Evolutionary conservation across 2,797 vertebrate genomes (phyloP), one percentile per base, ranked within the genome.

Genomic region (Sarcophilus harrisii): DNA sequence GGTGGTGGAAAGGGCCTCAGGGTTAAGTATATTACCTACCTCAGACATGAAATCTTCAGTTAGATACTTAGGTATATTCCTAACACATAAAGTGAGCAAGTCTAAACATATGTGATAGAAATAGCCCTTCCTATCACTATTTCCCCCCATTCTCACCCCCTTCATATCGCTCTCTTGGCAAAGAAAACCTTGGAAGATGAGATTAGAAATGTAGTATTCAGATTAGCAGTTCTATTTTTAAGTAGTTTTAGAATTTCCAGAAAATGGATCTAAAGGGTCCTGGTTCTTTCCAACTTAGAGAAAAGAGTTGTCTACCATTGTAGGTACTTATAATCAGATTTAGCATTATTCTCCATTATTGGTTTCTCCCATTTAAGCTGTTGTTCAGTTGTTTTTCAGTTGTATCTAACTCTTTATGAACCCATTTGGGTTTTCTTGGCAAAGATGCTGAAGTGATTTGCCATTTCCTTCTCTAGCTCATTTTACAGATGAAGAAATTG

Each of bases 1-100:
- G 92, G 97, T 95, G 90, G 92, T 95, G 14, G 11, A 29, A 60
- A 66, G 59, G 58, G 94, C 90, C 18, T 95, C 95, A 92, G 92
- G 92, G 93, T 92, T 95, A 92, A 21, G 90, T 94, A 95, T 21
- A 9, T 96, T 38, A 87, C 90, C 92, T 94, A 94, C 11, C 96
- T 60, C 49, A 93, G 13, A 6, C 81, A 45, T 95, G n/a, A 96
- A 29, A n/a, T 3, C 58, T 96, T 52, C 66, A 93, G 94, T 62
- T n/a, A 93, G 93, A 59, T 28, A 11, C 32, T 14, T 30, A 1
- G 58, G 45, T 49, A 13, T 30, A 1, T 4, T n/a, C 38, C 38
- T 49, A 27, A 87, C n/a, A 45, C 38, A 24, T 87, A 87, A 87
- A 45, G 73, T 49, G 21, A 16, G n/a, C 45, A 28, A 0, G 13